Conservation (phyloP, 1,140 invertebrate genomes). For the Drosophila bifasciata region DNA sequence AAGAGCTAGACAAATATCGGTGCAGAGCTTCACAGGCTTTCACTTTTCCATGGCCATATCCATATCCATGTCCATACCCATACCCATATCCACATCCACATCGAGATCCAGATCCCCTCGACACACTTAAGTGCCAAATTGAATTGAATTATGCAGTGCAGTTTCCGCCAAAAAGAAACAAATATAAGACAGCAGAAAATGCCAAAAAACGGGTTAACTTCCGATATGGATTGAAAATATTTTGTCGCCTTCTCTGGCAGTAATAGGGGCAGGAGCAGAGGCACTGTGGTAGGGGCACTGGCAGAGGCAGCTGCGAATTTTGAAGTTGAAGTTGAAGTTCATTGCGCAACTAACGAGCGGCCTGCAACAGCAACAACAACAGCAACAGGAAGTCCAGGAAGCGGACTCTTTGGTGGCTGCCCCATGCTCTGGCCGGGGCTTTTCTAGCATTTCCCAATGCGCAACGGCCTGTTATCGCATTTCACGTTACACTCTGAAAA, state of each 20-base stretch:
- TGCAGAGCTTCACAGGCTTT: constrained; percentile 43
- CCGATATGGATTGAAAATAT: constrained; percentile 58
- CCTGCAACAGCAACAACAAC: constrained; percentile 14
- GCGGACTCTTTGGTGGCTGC: constrained; percentile 37
- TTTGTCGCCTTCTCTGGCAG: constrained; percentile 37
- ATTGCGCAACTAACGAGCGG: constrained; percentile 63
- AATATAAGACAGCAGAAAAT: constrained; percentile 41
- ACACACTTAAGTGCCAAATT: constrained; percentile 35
- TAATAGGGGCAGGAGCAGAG: not conserved
- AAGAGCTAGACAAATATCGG: constrained; percentile 38
- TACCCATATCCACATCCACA: constrained; percentile 1
- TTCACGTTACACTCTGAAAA: constrained; percentile 78
- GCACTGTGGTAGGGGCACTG: constrained; percentile 2
- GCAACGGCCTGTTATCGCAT: constrained; percentile 73
- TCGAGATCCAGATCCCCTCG: constrained; percentile 37
- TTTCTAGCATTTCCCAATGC: constrained; percentile 67
- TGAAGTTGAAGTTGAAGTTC: constrained; percentile 67
- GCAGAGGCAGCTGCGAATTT: constrained; percentile 16
- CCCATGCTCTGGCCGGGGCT: constrained; percentile 14
- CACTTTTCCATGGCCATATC: constrained; percentile 55
- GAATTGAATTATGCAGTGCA: constrained; percentile 51
- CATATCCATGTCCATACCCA: not conserved
- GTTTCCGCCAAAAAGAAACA: constrained; percentile 57
- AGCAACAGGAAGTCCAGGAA: constrained; percentile 71
- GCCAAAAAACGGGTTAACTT: constrained; percentile 63